Conservation (phyloP, 2,888 invertebrate species). For the Tinea trinotella region DNA sequence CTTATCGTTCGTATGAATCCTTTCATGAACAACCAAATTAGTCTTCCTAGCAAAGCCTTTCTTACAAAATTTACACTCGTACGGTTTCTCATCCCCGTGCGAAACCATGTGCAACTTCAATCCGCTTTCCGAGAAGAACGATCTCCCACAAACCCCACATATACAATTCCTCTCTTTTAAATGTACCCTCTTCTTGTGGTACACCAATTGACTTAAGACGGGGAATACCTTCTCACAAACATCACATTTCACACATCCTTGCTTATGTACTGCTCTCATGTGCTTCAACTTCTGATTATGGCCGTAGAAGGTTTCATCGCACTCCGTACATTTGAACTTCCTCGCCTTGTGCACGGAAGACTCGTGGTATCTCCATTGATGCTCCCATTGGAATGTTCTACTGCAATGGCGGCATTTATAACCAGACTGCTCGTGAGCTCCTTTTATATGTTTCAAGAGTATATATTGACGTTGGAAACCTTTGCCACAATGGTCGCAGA, state of each 20-base stretch:
- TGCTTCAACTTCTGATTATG: conserved; percentile 45
- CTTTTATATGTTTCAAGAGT: conserved; percentile 2
- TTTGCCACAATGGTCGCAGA: conserved; percentile 18
- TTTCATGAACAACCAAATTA: conserved; percentile 34
- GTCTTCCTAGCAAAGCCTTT: conserved; percentile 41
- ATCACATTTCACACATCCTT: conserved; percentile 28
- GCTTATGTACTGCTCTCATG: conserved; percentile 42
- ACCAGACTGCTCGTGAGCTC: conserved; percentile 9
- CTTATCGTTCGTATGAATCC: conserved; percentile 44
- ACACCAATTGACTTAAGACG: conserved; percentile 7
- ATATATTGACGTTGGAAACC: conserved; percentile 6
- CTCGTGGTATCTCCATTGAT: conserved; percentile 3
- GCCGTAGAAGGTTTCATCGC: conserved; percentile 39
- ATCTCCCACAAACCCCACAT: conserved; percentile 7
- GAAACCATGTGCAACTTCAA: conserved; percentile 33
- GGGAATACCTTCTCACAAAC: neutral
- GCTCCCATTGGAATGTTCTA: conserved; percentile 15
- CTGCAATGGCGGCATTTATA: conserved; percentile 29
- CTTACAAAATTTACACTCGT: conserved; percentile 35
- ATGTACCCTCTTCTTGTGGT: conserved; percentile 15
- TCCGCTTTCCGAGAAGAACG: neutral
- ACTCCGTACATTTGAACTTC: conserved; percentile 40
- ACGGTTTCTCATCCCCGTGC: conserved; percentile 36
- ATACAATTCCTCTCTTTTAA: conserved; percentile 12
- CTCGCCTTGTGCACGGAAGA: conserved; percentile 1